A percentile compares a stretch with the other conserved stretches of the same genome.
Conservation (phyloP, 2,888 invertebrate species). For the Litoditis marina region DNA sequence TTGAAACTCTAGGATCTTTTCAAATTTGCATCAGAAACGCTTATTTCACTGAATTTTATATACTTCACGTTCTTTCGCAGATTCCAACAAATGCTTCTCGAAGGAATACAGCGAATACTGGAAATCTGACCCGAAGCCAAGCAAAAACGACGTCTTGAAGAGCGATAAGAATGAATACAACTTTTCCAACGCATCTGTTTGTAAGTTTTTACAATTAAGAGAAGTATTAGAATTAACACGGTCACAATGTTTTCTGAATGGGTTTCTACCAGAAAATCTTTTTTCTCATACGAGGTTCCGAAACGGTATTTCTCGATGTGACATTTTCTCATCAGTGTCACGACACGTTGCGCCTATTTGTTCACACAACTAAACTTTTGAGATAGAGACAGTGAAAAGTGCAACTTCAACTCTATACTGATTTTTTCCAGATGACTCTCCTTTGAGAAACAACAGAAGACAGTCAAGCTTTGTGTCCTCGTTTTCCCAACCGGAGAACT, state of each 20-base stretch:
- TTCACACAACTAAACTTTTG: no score
- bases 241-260: no score
- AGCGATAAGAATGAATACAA: slow-evolving; percentile 13
- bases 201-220: slow-evolving; percentile 10
- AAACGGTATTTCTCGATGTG: neutral
- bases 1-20: neutral
- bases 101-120: slow-evolving; percentile 18
- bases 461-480: slow-evolving; percentile 7
- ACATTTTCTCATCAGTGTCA: neutral
- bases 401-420: no score
- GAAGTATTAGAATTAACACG: no score
- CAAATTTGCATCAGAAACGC: neutral
- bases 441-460: slow-evolving; percentile 2
- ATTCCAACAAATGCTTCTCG: slow-evolving; percentile 10
- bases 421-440: no score
- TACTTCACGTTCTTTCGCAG: neutral
- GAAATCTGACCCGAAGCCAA: slow-evolving; percentile 5
- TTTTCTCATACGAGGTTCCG: neutral
- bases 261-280: neutral
- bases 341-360: neutral
- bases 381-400: no score
- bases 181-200: slow-evolving; percentile 2
- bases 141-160: neutral
- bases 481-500: slow-evolving; percentile 8
- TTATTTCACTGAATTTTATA: neutral